These are phyloP conservation scores for Urocyon cinereoargenteus DNA, from an alignment of 2,797 vertebrate species.

Conservation along the genomic window DNA sequence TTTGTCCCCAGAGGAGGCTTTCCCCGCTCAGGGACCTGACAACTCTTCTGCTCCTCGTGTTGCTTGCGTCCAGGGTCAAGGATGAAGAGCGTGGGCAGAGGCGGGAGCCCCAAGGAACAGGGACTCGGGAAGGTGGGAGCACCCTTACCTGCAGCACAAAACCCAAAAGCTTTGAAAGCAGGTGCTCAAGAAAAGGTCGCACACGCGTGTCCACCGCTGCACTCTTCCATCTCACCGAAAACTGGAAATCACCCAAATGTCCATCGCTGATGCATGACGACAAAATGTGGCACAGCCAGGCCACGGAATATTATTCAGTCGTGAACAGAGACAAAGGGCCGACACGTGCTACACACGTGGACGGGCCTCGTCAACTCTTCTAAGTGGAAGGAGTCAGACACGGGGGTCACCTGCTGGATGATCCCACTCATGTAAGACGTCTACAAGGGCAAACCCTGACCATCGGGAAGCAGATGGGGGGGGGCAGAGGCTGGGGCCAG, in stretches of 20 bases:
- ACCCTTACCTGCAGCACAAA: neutral
- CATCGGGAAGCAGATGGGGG: neutral
- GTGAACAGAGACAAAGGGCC: neutral
- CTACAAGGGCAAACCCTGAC: neutral
- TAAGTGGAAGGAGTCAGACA: neutral
- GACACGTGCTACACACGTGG: neutral
- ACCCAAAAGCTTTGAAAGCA: neutral
- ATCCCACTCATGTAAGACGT: neutral
- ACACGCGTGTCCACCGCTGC: accelerated
- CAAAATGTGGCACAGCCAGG: neutral
- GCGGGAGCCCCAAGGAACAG: neutral
- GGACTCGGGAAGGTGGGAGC: neutral
- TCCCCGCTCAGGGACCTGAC: neutral
- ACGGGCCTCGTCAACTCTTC: neutral
- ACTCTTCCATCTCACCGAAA: neutral
- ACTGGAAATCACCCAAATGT: neutral
- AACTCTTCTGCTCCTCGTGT: neutral
- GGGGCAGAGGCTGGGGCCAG: neutral
- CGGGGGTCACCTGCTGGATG: neutral
- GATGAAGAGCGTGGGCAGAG: neutral
- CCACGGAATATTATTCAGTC: neutral
- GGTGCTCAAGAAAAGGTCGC: neutral
- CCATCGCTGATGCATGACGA: neutral
- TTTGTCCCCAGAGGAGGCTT: neutral
- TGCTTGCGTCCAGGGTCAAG: neutral